Evolutionary conservation across 2,888 invertebrate genomes (phyloP), one percentile per base, ranked within the genome.

Genomic region (Aphidius colemani): DNA sequence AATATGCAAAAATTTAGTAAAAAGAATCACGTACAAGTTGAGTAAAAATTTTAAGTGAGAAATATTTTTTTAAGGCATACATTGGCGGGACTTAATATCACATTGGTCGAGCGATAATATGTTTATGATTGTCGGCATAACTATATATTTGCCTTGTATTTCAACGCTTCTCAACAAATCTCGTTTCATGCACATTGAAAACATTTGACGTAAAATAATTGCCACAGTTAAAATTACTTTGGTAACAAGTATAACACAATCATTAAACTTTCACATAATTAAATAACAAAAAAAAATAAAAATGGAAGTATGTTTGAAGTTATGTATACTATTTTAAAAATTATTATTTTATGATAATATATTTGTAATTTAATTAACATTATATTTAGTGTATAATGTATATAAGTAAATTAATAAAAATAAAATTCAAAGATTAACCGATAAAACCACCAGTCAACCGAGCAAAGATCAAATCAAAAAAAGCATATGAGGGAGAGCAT

Each of bases 121-220:
- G 75, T 79, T 81, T 81, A 77, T 79, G 79, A 81, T 80, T 80
- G 78, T 76, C 73, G 74, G 67, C 72, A 68, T 69, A 72, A 73
- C 74, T 75, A 72, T 74, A 72, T 74, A 74, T 68, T 66, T 67
- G 63, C 63, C 51, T 57, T 30, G 55, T 61, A 43, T 56, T 44
- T 49, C 53, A n/a, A 2, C 11, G 11, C n/a, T 53, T 53, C 43
- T 41, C 51, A 18, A 11, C 30, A 50, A 50, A 9, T 50, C 30
- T 50, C 30, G 30, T 50, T 18, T 50, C 50, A 50, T 7, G 50
- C 13, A 18, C 7, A 8, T 50, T 7, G 6, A 50, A 50, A 50
- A 50, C 56, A 10, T 13, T 11, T 7, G 10, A 53, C 51, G 7
- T 30, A 51, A 51, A 18, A 53, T 53, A n/a, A 40, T 10, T 11